These are phyloP conservation scores for Ips nitidus DNA, from an alignment of 1,140 invertebrate species.

Conservation along the genomic window DNA sequence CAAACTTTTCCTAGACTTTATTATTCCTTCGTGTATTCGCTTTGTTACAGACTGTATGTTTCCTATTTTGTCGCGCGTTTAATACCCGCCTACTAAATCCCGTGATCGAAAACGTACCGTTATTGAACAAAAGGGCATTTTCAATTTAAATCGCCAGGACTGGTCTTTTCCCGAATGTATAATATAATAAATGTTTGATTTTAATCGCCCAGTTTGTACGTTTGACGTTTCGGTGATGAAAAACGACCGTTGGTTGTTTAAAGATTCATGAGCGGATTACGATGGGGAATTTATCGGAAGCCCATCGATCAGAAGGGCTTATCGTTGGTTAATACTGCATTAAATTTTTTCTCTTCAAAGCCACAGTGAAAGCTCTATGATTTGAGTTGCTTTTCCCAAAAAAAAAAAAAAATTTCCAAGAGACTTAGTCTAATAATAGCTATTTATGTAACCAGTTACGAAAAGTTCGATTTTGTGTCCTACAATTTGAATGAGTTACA, in stretches of 20 bases:
- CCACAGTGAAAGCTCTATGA: no score
- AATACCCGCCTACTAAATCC: neutral
- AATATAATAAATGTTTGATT: conserved; percentile 29
- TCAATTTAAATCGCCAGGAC: conserved; percentile 18
- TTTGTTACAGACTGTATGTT: neutral
- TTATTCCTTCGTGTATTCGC: neutral
- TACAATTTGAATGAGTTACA: no score
- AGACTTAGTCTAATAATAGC: no score
- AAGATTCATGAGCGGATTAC: conserved; percentile 29
- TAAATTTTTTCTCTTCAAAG: neutral
- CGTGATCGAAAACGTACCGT: neutral
- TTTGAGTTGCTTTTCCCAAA: no score
- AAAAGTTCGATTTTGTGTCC: no score
- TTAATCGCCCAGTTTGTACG: conserved; percentile 21
- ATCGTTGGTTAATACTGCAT: neutral
- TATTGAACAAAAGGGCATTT: conserved; percentile 19
- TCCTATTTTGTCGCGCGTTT: neutral
- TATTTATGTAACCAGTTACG: no score
- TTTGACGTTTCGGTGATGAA: conserved; percentile 24
- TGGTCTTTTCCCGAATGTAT: conserved; percentile 9
- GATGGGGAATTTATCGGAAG: conserved; percentile 11
- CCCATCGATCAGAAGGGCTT: conserved; percentile 15
- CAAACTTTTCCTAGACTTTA: neutral
- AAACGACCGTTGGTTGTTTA: conserved; percentile 16
- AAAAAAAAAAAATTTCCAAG: no score